A percentile compares a stretch with the other conserved stretches of the same genome.
Evolutionary conservation across 2,888 invertebrate genomes (phyloP).

Genomic region (Chloromyia formosa): DNA sequence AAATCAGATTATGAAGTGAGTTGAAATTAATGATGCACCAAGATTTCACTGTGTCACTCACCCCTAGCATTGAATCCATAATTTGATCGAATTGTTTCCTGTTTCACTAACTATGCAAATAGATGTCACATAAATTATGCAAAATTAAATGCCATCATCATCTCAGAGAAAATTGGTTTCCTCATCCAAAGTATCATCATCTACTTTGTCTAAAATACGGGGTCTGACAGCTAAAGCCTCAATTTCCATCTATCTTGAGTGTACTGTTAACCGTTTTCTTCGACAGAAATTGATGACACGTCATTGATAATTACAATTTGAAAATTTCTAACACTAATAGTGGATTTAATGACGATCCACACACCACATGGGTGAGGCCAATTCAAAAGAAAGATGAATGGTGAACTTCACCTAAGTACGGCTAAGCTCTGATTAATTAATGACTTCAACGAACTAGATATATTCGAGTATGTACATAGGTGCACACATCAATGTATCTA

Average conservation of each 20-base stretch:
- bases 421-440: slow-evolving; percentile 34
- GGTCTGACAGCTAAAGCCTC: background rate
- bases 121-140: background rate
- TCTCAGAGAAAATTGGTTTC: background rate
- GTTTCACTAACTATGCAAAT: too few species aligned
- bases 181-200: background rate
- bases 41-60: too few species aligned
- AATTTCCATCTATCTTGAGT: background rate
- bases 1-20: too few species aligned
- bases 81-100: too few species aligned
- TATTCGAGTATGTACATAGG: background rate
- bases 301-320: slow-evolving; percentile 25
- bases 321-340: slow-evolving; percentile 29
- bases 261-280: too few species aligned
- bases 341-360: background rate
- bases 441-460: background rate
- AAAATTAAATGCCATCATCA: slow-evolving; percentile 1
- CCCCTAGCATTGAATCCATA: too few species aligned
- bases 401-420: slow-evolving; percentile 3
- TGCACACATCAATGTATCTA: background rate
- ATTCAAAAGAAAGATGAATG: background rate
- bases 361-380: too few species aligned
- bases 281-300: slow-evolving; percentile 19
- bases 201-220: background rate
- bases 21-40: too few species aligned